Evolutionary conservation across 2,888 invertebrate genomes (phyloP).

Genomic region (Augiades crinisus): DNA sequence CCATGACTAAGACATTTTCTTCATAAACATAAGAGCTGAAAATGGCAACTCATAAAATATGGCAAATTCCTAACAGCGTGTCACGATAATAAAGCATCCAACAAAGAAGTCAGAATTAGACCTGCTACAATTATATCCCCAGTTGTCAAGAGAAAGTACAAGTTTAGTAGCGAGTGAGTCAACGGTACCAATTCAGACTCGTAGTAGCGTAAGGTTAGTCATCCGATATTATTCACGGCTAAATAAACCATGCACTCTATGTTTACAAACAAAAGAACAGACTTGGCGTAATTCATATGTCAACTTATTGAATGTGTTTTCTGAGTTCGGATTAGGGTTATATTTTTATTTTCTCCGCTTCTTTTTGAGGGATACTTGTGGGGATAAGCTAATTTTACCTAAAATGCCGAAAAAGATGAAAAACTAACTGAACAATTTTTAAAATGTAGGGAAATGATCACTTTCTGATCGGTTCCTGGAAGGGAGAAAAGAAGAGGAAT

Average conservation of each 20-base stretch:
- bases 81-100: slow-evolving; percentile 6
- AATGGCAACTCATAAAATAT: not conserved
- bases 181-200: slow-evolving; percentile 43
- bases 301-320: not conserved
- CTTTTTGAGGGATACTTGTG: too few relatives aligned
- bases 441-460: too few relatives aligned
- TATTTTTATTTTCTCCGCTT: too few relatives aligned
- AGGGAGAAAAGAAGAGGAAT: too few relatives aligned
- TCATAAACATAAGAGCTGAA: not conserved
- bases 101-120: slow-evolving; percentile 4
- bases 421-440: too few relatives aligned
- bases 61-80: not conserved
- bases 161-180: slow-evolving; percentile 37
- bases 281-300: slow-evolving; percentile 27
- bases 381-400: too few relatives aligned
- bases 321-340: too few relatives aligned
- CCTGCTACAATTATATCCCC: slow-evolving; percentile 3
- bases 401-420: too few relatives aligned
- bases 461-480: too few relatives aligned
- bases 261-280: slow-evolving; percentile 42
- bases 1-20: not conserved
- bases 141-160: slow-evolving; percentile 3
- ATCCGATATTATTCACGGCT: slow-evolving; percentile 41
- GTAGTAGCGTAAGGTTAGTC: slow-evolving; percentile 41
- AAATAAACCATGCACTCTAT: slow-evolving; percentile 38